Evolutionary conservation across 2,888 invertebrate genomes (phyloP).

Genomic region (Nomada fucata): DNA sequence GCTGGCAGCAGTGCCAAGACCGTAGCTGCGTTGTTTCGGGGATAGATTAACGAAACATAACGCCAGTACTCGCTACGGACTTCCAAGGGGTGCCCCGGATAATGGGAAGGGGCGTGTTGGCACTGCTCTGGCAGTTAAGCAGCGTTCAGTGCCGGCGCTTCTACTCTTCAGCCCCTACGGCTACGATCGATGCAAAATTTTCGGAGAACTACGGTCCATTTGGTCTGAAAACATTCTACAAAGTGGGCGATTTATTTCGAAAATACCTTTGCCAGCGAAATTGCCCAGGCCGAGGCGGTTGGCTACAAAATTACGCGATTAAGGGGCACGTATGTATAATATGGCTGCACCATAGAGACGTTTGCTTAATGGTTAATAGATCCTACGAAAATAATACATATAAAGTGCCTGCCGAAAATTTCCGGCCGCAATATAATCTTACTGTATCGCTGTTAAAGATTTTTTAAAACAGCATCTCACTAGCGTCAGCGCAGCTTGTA

Average conservation of each 20-base stretch:
- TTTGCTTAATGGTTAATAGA: not conserved
- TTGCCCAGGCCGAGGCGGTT: not conserved
- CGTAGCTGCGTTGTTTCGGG: slow-evolving; percentile 83
- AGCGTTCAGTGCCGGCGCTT: slow-evolving; percentile 76
- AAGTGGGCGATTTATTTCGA: slow-evolving; percentile 51
- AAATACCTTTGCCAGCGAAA: slow-evolving; percentile 27
- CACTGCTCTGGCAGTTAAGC: slow-evolving; percentile 82
- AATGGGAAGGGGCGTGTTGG: slow-evolving; percentile 81
- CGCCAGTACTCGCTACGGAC: slow-evolving; percentile 81
- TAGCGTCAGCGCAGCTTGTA: too few species aligned
- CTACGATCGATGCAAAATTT: slow-evolving; percentile 72
- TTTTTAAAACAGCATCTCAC: too few species aligned
- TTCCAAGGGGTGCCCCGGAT: slow-evolving; percentile 78
- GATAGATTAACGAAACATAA: slow-evolving; percentile 84
- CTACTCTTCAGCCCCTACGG: slow-evolving; percentile 63
- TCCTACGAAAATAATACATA: not conserved
- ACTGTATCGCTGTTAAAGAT: too few species aligned
- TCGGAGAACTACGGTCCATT: slow-evolving; percentile 48
- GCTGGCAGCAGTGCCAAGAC: slow-evolving; percentile 84
- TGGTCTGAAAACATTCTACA: slow-evolving; percentile 53
- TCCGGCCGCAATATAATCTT: too few species aligned
- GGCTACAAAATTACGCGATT: not conserved
- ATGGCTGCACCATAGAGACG: slow-evolving; percentile 1
- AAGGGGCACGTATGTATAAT: not conserved
- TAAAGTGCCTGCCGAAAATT: too few species aligned